Percentiles rank a stretch among this genome's conserved stretches.
These are phyloP conservation scores for Enoplolaimus lenunculus DNA, from an alignment of 2,888 invertebrate species.

Conservation along the genomic window DNA sequence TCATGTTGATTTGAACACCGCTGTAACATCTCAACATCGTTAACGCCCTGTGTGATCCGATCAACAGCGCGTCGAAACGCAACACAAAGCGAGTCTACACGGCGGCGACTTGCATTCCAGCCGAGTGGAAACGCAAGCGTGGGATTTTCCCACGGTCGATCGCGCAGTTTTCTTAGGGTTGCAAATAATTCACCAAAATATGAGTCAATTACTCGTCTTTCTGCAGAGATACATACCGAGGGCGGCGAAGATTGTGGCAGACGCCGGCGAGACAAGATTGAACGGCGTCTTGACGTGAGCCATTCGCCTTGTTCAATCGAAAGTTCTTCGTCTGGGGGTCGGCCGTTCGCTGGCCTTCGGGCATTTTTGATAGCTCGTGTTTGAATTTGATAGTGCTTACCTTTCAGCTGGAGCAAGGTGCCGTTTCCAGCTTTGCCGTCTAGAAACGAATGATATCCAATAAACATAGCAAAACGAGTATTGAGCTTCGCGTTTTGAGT, in stretches of 20 bases:
- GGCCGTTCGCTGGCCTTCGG: background rate
- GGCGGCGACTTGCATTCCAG: background rate
- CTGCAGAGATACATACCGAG: background rate
- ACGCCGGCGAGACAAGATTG: no score
- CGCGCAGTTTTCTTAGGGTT: background rate
- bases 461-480: no score
- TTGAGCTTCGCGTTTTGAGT: no score
- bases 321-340: background rate
- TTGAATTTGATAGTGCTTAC: background rate
- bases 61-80: background rate
- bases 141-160: background rate
- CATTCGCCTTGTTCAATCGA: background rate
- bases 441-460: no score
- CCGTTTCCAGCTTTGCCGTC: background rate
- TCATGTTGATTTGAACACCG: background rate
- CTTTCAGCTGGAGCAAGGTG: background rate
- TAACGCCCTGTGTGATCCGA: no score
- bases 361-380: background rate
- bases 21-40: background rate
- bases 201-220: background rate
- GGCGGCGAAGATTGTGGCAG: no score
- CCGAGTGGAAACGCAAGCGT: background rate
- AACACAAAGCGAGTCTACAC: background rate
- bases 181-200: background rate
- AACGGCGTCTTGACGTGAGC: no score